Evolutionary conservation across 2,888 invertebrate species (phyloP).

Genomic region (Exephanes ischioxanthus): DNA sequence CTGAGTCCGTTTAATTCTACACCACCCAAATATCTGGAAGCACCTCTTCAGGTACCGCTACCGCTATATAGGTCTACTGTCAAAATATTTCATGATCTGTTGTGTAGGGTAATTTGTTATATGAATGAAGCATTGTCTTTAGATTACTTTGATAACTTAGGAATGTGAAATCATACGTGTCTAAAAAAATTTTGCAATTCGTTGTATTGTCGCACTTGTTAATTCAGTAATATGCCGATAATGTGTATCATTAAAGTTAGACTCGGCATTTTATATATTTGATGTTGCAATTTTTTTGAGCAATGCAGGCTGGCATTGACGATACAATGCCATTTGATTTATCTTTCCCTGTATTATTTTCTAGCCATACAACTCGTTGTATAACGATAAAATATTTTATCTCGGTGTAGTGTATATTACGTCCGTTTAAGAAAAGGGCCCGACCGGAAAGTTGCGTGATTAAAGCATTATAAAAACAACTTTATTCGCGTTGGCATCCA

Average conservation of each 20-base stretch:
- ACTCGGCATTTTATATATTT: constrained; percentile 10
- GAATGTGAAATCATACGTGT: constrained; percentile 16
- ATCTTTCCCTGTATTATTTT: background rate
- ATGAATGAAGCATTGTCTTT: constrained; percentile 53
- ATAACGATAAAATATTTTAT: too few relatives aligned
- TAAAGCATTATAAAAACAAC: too few relatives aligned
- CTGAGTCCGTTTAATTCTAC: constrained; percentile 75
- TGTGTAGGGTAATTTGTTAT: constrained; percentile 43
- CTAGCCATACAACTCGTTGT: too few relatives aligned
- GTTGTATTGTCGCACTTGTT: constrained; percentile 44
- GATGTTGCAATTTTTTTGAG: background rate
- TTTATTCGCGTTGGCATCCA: too few relatives aligned
- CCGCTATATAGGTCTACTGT: constrained; percentile 56
- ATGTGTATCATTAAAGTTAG: background rate
- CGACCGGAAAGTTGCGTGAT: too few relatives aligned
- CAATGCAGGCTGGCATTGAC: constrained; percentile 10
- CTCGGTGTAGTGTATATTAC: too few relatives aligned
- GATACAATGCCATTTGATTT: background rate
- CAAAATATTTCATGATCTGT: constrained; percentile 46
- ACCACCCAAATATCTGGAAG: constrained; percentile 77
- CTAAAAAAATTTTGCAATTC: constrained; percentile 21
- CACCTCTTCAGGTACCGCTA: constrained; percentile 81
- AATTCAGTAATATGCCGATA: background rate
- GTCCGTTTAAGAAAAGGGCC: too few relatives aligned
- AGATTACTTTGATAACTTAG: constrained; percentile 49